These are phyloP conservation scores for Gastracanthus pulcherrimus DNA, from an alignment of 2,888 invertebrate genomes.

Conservation along the genomic window DNA sequence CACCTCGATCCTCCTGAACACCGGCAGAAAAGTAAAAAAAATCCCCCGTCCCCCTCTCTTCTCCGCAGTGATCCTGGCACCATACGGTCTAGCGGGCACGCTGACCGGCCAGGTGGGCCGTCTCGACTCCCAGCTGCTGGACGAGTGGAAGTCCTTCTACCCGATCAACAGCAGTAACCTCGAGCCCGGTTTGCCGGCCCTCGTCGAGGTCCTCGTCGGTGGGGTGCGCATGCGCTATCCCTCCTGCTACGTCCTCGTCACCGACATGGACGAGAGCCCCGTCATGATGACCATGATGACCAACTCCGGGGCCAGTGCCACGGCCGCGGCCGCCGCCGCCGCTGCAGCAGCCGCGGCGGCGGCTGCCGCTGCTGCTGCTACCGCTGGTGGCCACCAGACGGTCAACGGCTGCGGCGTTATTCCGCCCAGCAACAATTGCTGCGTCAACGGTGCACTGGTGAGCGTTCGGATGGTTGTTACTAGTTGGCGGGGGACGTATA, in stretches of 20 bases:
- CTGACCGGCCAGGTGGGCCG: conserved; percentile 91
- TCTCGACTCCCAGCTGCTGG: conserved; percentile 84
- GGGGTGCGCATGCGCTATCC: conserved; percentile 98
- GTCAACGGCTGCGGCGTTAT: neutral
- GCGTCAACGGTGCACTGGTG: too few relatives aligned
- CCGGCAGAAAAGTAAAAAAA: neutral
- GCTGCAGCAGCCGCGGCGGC: neutral
- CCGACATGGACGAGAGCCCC: conserved; percentile 88
- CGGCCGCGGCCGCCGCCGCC: neutral
- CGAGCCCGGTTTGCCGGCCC: conserved; percentile 78
- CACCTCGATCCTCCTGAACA: too few relatives aligned
- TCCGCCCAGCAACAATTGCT: too few relatives aligned
- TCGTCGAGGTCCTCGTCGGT: conserved; percentile 86
- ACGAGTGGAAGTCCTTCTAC: conserved; percentile 97
- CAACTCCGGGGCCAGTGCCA: neutral
- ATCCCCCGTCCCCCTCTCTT: too few relatives aligned
- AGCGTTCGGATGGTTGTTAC: too few relatives aligned
- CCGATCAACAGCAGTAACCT: conserved; percentile 84
- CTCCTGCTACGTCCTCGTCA: conserved; percentile 94
- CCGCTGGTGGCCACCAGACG: neutral
- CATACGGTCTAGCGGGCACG: conserved; percentile 95
- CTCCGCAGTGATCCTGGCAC: conserved; percentile 92
- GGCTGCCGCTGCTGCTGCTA: neutral
- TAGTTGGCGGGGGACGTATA: too few relatives aligned
- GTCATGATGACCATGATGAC: conserved; percentile 1